phyloP scores from a whole-genome alignment of 1,140 invertebrate species.

The Nautilus pompilius region DNA sequence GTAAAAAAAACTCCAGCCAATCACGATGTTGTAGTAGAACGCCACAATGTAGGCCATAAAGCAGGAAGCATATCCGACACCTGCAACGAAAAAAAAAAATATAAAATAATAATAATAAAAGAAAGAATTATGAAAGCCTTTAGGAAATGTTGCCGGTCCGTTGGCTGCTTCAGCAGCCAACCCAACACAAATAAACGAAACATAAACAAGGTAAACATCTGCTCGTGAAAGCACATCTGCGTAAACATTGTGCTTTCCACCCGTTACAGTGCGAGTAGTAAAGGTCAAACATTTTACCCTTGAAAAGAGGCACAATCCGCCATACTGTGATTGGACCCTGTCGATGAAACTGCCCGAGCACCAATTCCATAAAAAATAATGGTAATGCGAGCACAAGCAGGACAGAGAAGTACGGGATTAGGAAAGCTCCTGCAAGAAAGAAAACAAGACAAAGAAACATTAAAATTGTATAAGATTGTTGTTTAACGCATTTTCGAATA shows the following conservation, averaged over 20 bases:
- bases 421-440: slow-evolving; percentile 48
- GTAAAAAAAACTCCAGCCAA: slow-evolving; percentile 95
- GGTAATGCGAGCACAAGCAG: slow-evolving; percentile 56
- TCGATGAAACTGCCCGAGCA: slow-evolving; percentile 55
- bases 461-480: too few species aligned
- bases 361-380: slow-evolving; percentile 58
- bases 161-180: too few species aligned
- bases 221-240: too few species aligned
- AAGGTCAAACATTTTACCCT: slow-evolving; percentile 71
- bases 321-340: slow-evolving; percentile 59
- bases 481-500: too few species aligned
- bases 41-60: slow-evolving; percentile 97
- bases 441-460: slow-evolving; percentile 1
- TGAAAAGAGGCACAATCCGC: slow-evolving; percentile 93
- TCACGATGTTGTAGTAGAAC: slow-evolving; percentile 99
- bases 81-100: slow-evolving; percentile 18
- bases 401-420: slow-evolving; percentile 54
- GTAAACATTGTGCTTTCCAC: too few species aligned
- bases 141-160: too few species aligned
- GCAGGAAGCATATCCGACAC: slow-evolving; percentile 49
- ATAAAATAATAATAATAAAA: too few species aligned
- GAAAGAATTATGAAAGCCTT: too few species aligned
- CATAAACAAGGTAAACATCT: too few species aligned
- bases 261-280: too few species aligned
- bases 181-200: too few species aligned